A percentile compares a stretch with the other conserved stretches of the same genome.
These are phyloP conservation scores for Luffia ferchaultella DNA, from an alignment of 2,888 invertebrate genomes.

Conservation along the genomic window DNA sequence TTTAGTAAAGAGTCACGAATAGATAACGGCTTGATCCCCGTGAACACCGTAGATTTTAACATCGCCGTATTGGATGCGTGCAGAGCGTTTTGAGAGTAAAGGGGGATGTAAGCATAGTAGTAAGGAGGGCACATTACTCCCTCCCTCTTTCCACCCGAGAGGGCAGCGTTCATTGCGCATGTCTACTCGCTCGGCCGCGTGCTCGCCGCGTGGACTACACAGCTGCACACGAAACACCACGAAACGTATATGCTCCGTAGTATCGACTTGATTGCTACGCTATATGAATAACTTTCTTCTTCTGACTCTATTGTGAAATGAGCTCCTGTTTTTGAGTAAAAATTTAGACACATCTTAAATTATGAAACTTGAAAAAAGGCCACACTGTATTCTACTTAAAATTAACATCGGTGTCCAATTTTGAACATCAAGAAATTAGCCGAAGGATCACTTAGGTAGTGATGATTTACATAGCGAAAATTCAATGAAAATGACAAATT, in stretches of 20 bases:
- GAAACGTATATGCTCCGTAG: no score
- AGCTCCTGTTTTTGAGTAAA: no score
- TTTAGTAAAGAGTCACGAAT: constrained; percentile 35
- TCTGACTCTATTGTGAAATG: no score
- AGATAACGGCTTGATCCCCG: constrained; percentile 33
- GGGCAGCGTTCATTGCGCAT: constrained; percentile 33
- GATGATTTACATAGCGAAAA: no score
- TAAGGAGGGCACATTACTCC: constrained; percentile 9
- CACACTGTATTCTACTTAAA: no score
- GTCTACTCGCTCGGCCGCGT: constrained; percentile 45
- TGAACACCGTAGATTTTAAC: constrained; percentile 50
- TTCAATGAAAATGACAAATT: no score
- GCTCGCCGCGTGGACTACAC: constrained; percentile 41
- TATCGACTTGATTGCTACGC: no score
- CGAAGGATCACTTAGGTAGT: no score
- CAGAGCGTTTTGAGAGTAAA: constrained; percentile 25
- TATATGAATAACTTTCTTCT: no score
- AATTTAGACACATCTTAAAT: background rate
- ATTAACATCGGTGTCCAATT: no score
- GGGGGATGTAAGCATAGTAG: constrained; percentile 20
- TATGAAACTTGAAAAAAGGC: constrained; percentile 9
- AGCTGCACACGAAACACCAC: constrained; percentile 3
- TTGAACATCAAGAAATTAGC: no score
- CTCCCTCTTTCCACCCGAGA: constrained; percentile 14
- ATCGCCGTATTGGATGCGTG: constrained; percentile 37